Percentiles rank a stretch among this genome's conserved stretches.
Conservation (phyloP, 1,140 invertebrate species). For the Apis cerana region DNA sequence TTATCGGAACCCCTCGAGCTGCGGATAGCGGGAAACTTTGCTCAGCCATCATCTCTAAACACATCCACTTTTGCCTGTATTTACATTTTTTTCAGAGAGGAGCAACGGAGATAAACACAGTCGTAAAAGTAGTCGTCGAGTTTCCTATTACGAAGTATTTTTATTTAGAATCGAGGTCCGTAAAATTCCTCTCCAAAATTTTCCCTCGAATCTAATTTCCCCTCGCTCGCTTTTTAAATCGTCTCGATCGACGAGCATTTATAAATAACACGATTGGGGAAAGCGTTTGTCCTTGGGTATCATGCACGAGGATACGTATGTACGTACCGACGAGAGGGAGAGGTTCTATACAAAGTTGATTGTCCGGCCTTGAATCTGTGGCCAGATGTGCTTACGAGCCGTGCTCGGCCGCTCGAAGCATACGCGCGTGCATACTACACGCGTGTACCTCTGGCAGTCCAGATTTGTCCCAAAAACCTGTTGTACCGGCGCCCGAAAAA, state of each 20-base stretch:
- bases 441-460: background rate
- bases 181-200: no score
- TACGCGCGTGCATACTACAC: background rate
- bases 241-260: no score
- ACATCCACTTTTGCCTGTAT: conserved; percentile 18
- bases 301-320: conserved; percentile 15
- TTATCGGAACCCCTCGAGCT: background rate
- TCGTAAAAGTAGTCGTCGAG: background rate
- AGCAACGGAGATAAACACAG: background rate
- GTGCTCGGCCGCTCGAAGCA: background rate
- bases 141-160: no score
- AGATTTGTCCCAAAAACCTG: conserved; percentile 29
- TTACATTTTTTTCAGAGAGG: conserved; percentile 29
- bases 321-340: conserved; percentile 13
- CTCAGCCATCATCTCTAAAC: conserved; percentile 29
- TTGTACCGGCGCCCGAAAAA: conserved; percentile 20
- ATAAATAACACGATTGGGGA: conserved; percentile 56
- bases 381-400: conserved; percentile 61
- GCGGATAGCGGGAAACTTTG: background rate
- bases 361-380: conserved; percentile 71
- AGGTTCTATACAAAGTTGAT: conserved; percentile 67
- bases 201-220: no score
- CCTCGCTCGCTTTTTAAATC: no score
- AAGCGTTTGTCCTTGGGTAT: conserved; percentile 55
- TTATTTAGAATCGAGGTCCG: no score